Base-by-base conservation (phyloP, 2,797 vertebrate species). In the Delichon dasypus region DNA sequence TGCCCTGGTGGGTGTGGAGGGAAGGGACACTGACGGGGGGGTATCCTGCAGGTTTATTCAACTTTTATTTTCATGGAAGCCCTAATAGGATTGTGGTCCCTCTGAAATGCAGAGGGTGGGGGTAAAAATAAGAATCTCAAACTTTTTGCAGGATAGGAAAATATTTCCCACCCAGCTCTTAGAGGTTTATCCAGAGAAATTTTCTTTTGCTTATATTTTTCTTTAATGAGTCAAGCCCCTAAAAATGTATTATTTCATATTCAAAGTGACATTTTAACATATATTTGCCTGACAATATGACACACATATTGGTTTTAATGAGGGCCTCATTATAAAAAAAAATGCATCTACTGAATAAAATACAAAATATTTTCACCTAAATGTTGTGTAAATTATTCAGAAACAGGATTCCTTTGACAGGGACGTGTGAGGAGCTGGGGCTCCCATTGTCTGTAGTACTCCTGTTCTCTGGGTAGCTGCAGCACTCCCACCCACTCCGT, bases 201-300 rank as follows among this genome's bases (percentile, higher is more conserved):
- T 88, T 94, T 54, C 65, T 73, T 76, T 85, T 3, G 11, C 85
- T 85, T 96, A 65, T 88, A 61, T 94, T 95, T 96, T 96, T 88
- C 81, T 94, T 90, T 97, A 96, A 95, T 89, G 91, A 97, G 92
- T 94, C 85, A 94, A 85, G 55, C 83, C 89, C 87, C 94, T 95
- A 96, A 95, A 85, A 97, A 95, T 83, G 90, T 90, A 95, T 94
- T 96, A 88, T 96, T 96, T 96, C 94, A 36, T 84, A 96, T 91
- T 96, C 90, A 94, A 95, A 94, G 89, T 97, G 97, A 97, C 95
- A 96, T 88, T 95, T 96, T 97, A 97, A 96, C 96, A 96, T 97
- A 96, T 95, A 97, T 97, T 97, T 97, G 89, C 94, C 92, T 97
- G 96, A 95, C 94, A 97, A 97, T 96, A 83, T 97, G 96, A 96